These are phyloP conservation scores for Ypsolopha scabrella DNA, from an alignment of 2,888 invertebrate species.

Conservation along the genomic window DNA sequence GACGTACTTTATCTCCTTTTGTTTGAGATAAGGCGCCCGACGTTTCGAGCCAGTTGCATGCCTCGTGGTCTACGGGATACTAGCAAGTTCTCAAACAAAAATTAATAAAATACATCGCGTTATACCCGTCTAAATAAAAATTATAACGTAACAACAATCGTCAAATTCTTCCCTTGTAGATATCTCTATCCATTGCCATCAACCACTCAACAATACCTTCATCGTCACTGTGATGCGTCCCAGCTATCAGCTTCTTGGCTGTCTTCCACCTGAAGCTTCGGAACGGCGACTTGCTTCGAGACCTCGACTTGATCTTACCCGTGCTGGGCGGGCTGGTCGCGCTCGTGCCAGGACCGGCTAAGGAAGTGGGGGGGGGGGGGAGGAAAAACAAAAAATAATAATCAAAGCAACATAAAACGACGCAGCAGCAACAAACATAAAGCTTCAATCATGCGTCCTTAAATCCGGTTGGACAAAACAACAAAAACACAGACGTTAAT, in stretches of 20 bases:
- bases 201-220: constrained; percentile 69
- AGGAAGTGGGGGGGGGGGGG: constrained; percentile 23
- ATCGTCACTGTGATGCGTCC: constrained; percentile 83
- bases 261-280: constrained; percentile 93
- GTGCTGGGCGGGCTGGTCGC: constrained; percentile 62
- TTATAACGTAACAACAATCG: no score
- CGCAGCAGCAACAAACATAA: constrained; percentile 4
- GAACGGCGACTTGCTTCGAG: constrained; percentile 95
- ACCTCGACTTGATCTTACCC: constrained; percentile 83
- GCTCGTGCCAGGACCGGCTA: constrained; percentile 51
- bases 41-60: no score
- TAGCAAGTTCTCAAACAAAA: no score
- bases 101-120: no score
- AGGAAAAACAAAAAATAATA: constrained; percentile 44
- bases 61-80: no score
- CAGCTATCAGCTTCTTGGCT: constrained; percentile 75
- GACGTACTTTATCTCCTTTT: no score
- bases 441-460: not conserved
- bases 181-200: no score
- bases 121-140: no score
- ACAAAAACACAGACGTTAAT: constrained; percentile 48
- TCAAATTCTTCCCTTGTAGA: no score
- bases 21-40: no score
- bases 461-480: constrained; percentile 9
- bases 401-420: constrained; percentile 63